Conservation (phyloP, 2,888 invertebrate genomes). For the Drosophila crucigera region DNA sequence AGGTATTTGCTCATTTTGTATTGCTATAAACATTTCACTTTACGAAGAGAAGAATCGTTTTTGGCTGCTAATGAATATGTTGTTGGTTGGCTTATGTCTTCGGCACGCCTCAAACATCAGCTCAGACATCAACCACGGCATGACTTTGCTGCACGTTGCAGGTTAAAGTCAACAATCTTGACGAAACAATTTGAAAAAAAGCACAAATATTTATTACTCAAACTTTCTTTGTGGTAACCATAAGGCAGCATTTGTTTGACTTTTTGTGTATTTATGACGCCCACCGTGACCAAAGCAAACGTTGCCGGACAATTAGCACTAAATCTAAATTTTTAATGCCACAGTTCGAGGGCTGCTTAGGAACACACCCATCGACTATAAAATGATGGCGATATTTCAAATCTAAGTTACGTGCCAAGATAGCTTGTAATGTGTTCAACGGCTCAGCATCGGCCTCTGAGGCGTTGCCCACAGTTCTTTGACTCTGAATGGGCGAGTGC, state of each 20-base stretch:
- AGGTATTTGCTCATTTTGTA: not conserved
- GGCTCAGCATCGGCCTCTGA: constrained; percentile 11
- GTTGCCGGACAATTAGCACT: constrained; percentile 72
- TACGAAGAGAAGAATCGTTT: constrained; percentile 37
- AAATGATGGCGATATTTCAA: constrained; percentile 37
- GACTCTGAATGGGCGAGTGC: constrained; percentile 40
- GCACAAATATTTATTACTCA: constrained; percentile 40
- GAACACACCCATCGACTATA: constrained; percentile 29
- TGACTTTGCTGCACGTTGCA: constrained; percentile 26
- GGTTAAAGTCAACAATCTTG: not conserved
- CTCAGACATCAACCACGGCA: constrained; percentile 9
- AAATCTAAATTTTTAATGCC: constrained; percentile 69
- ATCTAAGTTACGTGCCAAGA: constrained; percentile 46
- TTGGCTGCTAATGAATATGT: constrained; percentile 57
- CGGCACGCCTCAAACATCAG: not conserved
- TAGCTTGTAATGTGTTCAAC: constrained; percentile 39
- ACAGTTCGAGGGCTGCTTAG: constrained; percentile 31
- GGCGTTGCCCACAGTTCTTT: constrained; percentile 61
- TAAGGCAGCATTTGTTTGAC: constrained; percentile 14
- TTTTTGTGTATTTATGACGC: constrained; percentile 44
- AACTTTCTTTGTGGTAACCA: constrained; percentile 56
- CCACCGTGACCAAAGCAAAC: constrained; percentile 43
- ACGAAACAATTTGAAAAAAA: not conserved
- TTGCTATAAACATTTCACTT: not conserved
- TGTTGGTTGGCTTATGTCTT: not conserved